Conservation (phyloP, 2,888 invertebrate species). For the Lordiphosa fenestrarum region DNA sequence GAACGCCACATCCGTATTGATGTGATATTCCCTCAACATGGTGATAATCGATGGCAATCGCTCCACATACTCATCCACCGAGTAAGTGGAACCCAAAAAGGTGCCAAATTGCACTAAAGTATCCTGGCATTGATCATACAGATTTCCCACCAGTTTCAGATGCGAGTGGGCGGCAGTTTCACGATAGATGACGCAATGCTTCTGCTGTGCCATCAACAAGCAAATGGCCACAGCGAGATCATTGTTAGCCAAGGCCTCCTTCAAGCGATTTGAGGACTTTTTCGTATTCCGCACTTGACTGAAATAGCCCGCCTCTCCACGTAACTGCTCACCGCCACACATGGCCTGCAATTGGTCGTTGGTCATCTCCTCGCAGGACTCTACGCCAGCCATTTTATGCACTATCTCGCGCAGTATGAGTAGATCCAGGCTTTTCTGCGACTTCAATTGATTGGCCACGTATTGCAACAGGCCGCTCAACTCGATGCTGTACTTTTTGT, state of each 20-base stretch:
- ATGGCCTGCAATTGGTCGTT: conserved; percentile 97
- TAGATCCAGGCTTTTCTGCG: conserved; percentile 95
- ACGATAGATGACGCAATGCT: conserved; percentile 95
- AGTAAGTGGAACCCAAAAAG: conserved; percentile 95
- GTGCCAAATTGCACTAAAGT: conserved; percentile 98
- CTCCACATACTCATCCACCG: conserved; percentile 95
- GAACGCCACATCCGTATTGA: conserved; percentile 98
- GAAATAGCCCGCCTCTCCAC: conserved; percentile 98
- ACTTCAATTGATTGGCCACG: conserved; percentile 97
- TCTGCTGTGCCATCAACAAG: conserved; percentile 97
- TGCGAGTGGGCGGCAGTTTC: conserved; percentile 90
- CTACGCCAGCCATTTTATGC: conserved; percentile 99
- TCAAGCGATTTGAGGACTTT: conserved; percentile 95
- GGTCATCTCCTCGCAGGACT: conserved; percentile 97
- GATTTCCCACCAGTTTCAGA: conserved; percentile 92
- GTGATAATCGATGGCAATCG: conserved; percentile 93
- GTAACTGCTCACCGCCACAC: conserved; percentile 96
- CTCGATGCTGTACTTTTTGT: conserved; percentile 98
- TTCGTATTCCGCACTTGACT: conserved; percentile 98
- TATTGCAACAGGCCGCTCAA: conserved; percentile 97
- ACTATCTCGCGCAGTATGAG: conserved; percentile 97
- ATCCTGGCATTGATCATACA: conserved; percentile 97
- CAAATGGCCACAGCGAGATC: conserved; percentile 96
- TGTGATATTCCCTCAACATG: conserved; percentile 94
- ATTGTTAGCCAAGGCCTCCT: conserved; percentile 96